Conservation (phyloP, 2,113 vertebrate genomes). For the Thalassarche chlororhynchos region DNA sequence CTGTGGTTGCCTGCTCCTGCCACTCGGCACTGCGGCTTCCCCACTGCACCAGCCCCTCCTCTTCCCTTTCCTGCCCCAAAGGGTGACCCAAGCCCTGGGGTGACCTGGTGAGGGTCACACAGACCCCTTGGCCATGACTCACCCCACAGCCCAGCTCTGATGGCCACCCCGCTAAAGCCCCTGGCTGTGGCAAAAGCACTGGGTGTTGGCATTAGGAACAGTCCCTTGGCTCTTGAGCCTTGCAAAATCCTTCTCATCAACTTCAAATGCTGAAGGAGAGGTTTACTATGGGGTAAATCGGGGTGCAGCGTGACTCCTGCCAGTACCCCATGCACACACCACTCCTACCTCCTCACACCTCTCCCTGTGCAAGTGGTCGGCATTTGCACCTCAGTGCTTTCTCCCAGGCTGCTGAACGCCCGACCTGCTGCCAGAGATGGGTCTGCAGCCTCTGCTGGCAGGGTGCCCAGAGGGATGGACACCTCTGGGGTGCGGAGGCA, state of each 20-base stretch:
- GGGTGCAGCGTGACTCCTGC: neutral
- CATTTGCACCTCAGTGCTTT: neutral
- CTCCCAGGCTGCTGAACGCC: neutral
- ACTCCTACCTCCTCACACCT: rapidly evolving
- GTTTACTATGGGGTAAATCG: neutral
- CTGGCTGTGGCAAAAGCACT: rapidly evolving
- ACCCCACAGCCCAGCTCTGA: neutral
- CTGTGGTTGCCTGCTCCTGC: neutral
- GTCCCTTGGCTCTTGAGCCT: neutral
- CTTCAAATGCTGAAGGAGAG: neutral
- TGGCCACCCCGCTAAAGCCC: neutral
- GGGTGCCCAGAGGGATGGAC: rapidly evolving
- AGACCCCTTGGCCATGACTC: neutral
- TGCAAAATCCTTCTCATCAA: neutral
- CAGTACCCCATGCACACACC: rapidly evolving
- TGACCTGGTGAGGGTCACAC: neutral
- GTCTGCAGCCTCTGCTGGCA: neutral
- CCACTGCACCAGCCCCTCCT: neutral
- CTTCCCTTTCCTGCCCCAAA: neutral
- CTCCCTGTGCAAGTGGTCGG: neutral
- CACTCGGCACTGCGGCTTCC: neutral
- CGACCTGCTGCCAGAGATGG: neutral
- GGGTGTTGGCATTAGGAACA: neutral
- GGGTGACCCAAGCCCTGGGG: neutral
- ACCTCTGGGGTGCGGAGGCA: neutral